Percentiles rank a stretch among this genome's conserved stretches.
Conservation (phyloP, 1,140 invertebrate genomes). For the Maconellicoccus hirsutus region DNA sequence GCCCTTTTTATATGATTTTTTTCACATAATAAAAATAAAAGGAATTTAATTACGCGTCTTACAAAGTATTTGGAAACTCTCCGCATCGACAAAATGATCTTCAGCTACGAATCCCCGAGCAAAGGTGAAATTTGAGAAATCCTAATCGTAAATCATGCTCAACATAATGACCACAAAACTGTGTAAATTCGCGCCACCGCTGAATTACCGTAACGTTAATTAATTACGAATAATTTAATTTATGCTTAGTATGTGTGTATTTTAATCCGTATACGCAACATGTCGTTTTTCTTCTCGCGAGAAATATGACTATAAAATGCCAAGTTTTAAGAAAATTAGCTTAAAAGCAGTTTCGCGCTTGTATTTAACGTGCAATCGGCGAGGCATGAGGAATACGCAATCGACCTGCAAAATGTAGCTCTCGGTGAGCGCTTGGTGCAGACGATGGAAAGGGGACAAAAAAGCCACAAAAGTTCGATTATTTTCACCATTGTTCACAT, state of each 20-base stretch:
- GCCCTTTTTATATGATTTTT: too few species aligned
- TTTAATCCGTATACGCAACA: not conserved
- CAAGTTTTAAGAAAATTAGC: conserved; percentile 3
- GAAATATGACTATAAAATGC: not conserved
- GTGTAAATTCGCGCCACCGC: not conserved
- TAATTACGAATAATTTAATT: conserved; percentile 10
- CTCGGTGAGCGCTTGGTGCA: not conserved
- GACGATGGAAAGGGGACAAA: too few species aligned
- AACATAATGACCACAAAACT: conserved; percentile 4
- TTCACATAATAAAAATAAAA: too few species aligned
- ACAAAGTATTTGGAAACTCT: too few species aligned
- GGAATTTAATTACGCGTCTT: too few species aligned
- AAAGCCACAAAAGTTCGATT: too few species aligned
- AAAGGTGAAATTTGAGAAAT: not conserved
- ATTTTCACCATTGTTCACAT: too few species aligned
- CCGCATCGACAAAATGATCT: too few species aligned
- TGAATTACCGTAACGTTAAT: not conserved
- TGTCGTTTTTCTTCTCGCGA: conserved; percentile 1
- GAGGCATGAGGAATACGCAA: too few species aligned
- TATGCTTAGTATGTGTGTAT: not conserved
- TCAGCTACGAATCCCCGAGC: too few species aligned
- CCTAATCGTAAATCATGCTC: not conserved
- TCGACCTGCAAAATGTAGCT: not conserved
- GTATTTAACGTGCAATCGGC: not conserved
- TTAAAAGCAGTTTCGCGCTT: not conserved